Evolutionary conservation across 2,888 invertebrate species (phyloP).

Genomic region (Mylabris sibirica): DNA sequence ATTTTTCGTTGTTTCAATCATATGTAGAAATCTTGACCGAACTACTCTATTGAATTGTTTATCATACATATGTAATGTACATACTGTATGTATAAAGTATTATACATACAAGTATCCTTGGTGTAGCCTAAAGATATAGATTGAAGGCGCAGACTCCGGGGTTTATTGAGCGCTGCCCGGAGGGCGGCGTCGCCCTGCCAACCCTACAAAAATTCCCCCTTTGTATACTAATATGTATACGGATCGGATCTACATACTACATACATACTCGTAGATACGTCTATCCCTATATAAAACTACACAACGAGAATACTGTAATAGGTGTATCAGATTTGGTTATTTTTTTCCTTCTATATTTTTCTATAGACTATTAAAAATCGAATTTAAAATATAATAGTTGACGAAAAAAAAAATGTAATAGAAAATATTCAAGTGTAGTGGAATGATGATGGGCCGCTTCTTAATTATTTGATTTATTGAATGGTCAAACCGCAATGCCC

Average conservation of each 20-base stretch:
- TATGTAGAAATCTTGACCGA: not conserved
- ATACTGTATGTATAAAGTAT: slow-evolving; percentile 20
- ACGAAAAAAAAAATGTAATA: slow-evolving; percentile 14
- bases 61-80: slow-evolving; percentile 3
- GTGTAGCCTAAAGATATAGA: slow-evolving; percentile 35
- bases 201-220: slow-evolving; percentile 47
- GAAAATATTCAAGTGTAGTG: slow-evolving; percentile 20
- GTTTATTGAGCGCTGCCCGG: slow-evolving; percentile 54
- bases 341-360: not conserved
- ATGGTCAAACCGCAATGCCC: slow-evolving; percentile 42
- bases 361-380: no score
- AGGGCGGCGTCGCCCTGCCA: slow-evolving; percentile 56
- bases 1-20: not conserved
- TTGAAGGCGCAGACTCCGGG: slow-evolving; percentile 43
- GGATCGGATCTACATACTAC: slow-evolving; percentile 32
- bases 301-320: not conserved
- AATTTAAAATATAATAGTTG: not conserved
- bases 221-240: slow-evolving; percentile 36
- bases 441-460: slow-evolving; percentile 41
- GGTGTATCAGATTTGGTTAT: not conserved
- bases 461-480: slow-evolving; percentile 47
- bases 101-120: slow-evolving; percentile 35
- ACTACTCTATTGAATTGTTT: not conserved
- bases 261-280: no score
- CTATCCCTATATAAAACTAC: not conserved